Base-by-base conservation (phyloP, 2,888 invertebrate species). In the Mimumesa dahlbomi region DNA sequence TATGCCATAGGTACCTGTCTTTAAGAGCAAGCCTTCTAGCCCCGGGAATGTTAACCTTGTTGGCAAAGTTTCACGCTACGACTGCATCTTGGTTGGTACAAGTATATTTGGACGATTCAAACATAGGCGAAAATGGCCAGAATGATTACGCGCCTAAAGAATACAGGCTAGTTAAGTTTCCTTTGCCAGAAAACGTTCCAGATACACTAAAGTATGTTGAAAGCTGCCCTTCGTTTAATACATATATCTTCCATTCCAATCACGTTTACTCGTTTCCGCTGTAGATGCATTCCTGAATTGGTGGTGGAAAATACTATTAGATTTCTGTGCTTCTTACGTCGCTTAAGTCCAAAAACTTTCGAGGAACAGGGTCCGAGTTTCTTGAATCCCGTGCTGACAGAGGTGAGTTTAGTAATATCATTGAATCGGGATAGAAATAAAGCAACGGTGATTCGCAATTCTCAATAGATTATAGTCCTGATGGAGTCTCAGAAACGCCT, bases 71-170 rank as follows among this genome's bases (percentile, higher is more conserved):
- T 81, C 94, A 95, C 82, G 94, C 96, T 14, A 94, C 95, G 11
- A 94, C 97, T 0, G 93, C 96, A 50, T 93, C 93, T 53, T 98
- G 97, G 97, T 89, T 98, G 31, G 93, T 94, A 49, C 96, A 97
- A 87, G 93, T 97, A n/a, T 94, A 95, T 0, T 86, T 94, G 13
- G 90, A 94, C 45, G 71, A 82, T 6, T 49, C 69, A 21, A 73
- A 86, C 1, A 82, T 89, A 21, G 81, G 5, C 14, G 72, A 54
- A 13, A 21, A 11, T 1, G 52, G 49, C 19, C 22, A 9, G 22
- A 82, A 83, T 14, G 90, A 90, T 80, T 95, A 93, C 87, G 93
- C 94, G 1, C 95, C 95, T 0, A 90, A 91, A 50, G 88, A 90
- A 29, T 84, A 92, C 50, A 85, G 91, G 74, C 87, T 91, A 0